These are phyloP conservation scores for Colinus virginianus DNA, from an alignment of 2,113 vertebrate genomes.

Conservation along the genomic window DNA sequence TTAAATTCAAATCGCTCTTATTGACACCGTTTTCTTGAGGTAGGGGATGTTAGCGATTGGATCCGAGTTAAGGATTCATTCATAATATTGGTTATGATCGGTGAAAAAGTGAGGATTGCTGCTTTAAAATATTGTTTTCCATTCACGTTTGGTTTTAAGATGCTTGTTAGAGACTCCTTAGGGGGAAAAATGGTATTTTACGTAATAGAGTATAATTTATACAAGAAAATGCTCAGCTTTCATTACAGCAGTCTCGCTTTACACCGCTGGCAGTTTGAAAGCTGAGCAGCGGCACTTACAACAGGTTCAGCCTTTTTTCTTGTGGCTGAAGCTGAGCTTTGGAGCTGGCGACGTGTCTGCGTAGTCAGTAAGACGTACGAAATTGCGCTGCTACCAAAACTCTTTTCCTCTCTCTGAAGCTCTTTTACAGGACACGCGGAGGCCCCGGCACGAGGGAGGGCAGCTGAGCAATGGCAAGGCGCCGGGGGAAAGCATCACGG, in stretches of 20 bases:
- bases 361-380: neutral
- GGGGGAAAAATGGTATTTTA: neutral
- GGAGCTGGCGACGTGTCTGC: neutral
- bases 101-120: neutral
- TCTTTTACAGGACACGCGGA: neutral
- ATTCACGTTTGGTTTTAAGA: neutral
- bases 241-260: neutral
- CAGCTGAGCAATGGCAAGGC: neutral
- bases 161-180: neutral
- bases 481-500: neutral
- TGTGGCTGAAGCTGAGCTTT: neutral
- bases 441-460: neutral
- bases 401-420: neutral
- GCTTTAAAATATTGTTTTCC: neutral
- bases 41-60: neutral
- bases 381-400: neutral
- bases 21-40: neutral
- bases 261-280: neutral
- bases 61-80: neutral
- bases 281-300: neutral
- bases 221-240: neutral
- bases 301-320: neutral
- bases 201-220: neutral
- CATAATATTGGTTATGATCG: accelerated
- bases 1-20: neutral